Conservation (phyloP, 2,113 vertebrate species). For the Isichthys henryi region DNA sequence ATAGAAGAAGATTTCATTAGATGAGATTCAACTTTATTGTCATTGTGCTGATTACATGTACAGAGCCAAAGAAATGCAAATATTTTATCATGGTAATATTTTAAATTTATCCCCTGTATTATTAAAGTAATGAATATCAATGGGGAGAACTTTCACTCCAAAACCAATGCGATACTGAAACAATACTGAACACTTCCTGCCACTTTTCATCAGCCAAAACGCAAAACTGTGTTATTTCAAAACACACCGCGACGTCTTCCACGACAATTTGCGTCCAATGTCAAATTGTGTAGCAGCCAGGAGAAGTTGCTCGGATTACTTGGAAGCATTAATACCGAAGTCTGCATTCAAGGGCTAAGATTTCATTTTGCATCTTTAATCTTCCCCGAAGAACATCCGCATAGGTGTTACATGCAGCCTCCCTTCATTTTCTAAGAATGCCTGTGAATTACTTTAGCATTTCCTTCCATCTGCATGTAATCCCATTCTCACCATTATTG, state of each 20-base stretch:
- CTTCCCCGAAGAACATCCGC: constrained; percentile 59
- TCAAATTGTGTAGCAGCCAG: constrained; percentile 47
- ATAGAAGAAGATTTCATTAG: neutral
- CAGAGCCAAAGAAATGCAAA: neutral
- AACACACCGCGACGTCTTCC: constrained; percentile 11
- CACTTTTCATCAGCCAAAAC: constrained; percentile 5
- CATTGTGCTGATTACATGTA: neutral
- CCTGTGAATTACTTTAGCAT: constrained; percentile 72
- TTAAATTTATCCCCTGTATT: neutral
- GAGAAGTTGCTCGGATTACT: constrained; percentile 60
- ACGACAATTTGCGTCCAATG: constrained; percentile 18
- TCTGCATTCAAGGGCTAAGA: constrained; percentile 56
- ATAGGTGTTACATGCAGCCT: constrained; percentile 59
- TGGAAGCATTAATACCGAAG: constrained; percentile 58
- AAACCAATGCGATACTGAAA: neutral
- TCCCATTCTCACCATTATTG: constrained; percentile 85
- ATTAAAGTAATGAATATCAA: neutral
- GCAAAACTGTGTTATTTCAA: constrained; percentile 14
- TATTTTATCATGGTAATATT: neutral
- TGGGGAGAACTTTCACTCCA: neutral
- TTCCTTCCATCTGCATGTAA: constrained; percentile 77
- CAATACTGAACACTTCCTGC: neutral
- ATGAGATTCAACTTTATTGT: neutral
- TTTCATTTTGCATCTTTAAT: constrained; percentile 65
- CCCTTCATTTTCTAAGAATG: constrained; percentile 67